Percentiles rank a stretch among this genome's conserved stretches.
Conservation (phyloP, 2,113 vertebrate genomes). For the Struthio camelus region DNA sequence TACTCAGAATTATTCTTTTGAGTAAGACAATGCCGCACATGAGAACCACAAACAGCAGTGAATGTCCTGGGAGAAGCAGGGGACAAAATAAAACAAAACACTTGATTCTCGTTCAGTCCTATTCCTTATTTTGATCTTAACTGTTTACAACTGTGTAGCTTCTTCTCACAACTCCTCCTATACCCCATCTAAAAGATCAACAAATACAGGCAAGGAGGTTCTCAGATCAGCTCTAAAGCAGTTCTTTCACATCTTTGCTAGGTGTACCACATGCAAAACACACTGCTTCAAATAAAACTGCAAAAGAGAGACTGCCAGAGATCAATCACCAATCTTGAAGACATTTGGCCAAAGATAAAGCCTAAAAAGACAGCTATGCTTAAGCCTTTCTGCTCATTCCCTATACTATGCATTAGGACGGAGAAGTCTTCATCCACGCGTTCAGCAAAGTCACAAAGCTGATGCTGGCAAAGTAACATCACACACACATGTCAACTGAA, state of each 20-base stretch:
- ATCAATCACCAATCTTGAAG: not conserved
- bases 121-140: not conserved
- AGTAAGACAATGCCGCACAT: not conserved
- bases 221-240: not conserved
- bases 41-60: not conserved
- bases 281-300: not conserved
- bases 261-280: not conserved
- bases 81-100: slow-evolving; percentile 2
- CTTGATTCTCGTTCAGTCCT: not conserved
- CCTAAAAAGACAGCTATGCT: not conserved
- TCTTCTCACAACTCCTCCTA: not conserved
- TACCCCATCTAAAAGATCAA: not conserved
- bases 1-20: not conserved
- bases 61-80: slow-evolving; percentile 1
- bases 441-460: not conserved
- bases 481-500: not conserved
- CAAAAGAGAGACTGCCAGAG: not conserved
- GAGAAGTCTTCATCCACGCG: not conserved
- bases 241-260: not conserved
- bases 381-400: not conserved
- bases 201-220: not conserved
- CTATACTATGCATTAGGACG: not conserved
- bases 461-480: not conserved
- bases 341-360: not conserved
- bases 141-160: not conserved